Base-by-base conservation (phyloP, 2,888 invertebrate species). In the Panorpa germanica region DNA sequence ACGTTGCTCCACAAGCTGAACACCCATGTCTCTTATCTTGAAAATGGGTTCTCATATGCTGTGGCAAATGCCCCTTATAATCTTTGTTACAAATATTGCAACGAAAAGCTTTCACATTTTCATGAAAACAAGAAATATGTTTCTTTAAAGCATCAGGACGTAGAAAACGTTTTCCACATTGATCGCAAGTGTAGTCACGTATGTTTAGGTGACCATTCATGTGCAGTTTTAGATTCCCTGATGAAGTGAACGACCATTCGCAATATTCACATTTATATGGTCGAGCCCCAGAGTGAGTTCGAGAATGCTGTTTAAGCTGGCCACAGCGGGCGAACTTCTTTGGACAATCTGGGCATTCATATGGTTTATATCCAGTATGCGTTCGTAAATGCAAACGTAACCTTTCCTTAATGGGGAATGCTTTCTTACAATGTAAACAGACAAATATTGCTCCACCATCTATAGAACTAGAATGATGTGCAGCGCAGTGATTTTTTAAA, bases 11-110 rank as follows among this genome's bases (percentile, higher is more conserved):
- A 47, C 81, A 81, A 25, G 41, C 40, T 28, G 12, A 14, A 9
- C 36, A 34, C n/a, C n/a, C n/a, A n/a, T n/a, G n/a, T n/a, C n/a
- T n/a, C n/a, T n/a, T n/a, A n/a, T n/a, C n/a, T n/a, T n/a, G n/a
- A n/a, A n/a, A n/a, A 52, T 85, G 85, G 0, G 74, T 75, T 22
- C 82, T 63, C 70, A 85, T 71, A 46, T 85, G 85, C 43, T 80
- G 78, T 12, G 76, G 66, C 38, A 83, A 55, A 47, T 82, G 83
- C 1, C 82, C 81, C 45, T 80, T 81, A 36, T 83, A 64, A 25
- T 66, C 65, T 45, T 82, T 80, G 42, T 76, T 72, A 47, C 85
- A 86, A 33, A 85, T 66, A 3, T 71, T 67, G 49, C 85, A 86
- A 38, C 75, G 68, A 42, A 81, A 75, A 14, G 76, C 70, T 38